Evolutionary conservation across 1,140 invertebrate genomes (phyloP), one percentile per base, ranked within the genome.

Genomic region (Adelges cooleyi): DNA sequence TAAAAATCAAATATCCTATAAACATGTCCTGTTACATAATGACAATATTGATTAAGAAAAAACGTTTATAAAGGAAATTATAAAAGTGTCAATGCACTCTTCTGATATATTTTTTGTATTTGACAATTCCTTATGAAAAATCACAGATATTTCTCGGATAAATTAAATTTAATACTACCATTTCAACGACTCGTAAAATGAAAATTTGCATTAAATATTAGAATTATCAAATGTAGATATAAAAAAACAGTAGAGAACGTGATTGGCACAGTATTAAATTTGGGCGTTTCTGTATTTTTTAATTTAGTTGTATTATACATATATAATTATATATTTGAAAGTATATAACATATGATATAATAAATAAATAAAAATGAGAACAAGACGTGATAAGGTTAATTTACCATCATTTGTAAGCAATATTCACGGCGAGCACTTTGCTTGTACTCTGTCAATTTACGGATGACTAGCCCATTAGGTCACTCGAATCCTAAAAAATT

Each of bases 241-340:
- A 44, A 8, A 48, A 48, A 13, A 1, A 17, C 23, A 15, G 22
- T 44, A 59, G 53, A 44, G 25, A 62, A 62, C 23, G 46, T 46
- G 17, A 27, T 62, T 62, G 56, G 56, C 56, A 62, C 56, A 62
- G 56, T 62, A n/a, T n/a, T 62, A 62, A 33, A 20, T 48, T 62
- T 48, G 56, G 56, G 56, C 42, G 25, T 62, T 62, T 33, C 13
- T 62, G 27, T 48, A 62, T 11, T 17, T 48, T 62, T n/a, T 20
- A 33, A 33, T 33, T 33, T 6, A 5, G 33, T 59, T 44, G 44
- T 59, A 23, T 40, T 40, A 59, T 25, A 59, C 11, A 59, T 27
- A 44, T 22, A 44, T 42, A 59, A 15, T 23, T 56, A 56, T 56
- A 56, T 56, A 56, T 3, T 22, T 17, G 20, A 23, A n/a, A 40